These are phyloP conservation scores for Pristionchus entomophagus DNA, from an alignment of 2,888 invertebrate genomes.

Conservation along the genomic window DNA sequence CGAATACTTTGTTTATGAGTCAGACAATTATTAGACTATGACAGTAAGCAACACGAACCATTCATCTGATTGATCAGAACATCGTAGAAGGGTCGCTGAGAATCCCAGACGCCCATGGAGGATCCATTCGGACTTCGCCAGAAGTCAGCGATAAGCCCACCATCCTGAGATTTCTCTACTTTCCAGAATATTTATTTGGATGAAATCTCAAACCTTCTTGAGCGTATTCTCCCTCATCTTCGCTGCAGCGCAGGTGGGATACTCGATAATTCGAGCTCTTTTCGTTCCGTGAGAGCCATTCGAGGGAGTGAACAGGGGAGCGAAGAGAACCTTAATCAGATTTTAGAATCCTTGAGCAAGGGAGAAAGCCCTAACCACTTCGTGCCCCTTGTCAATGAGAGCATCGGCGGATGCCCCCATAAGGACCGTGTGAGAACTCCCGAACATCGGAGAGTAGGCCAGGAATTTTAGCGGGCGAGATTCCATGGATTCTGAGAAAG, in stretches of 20 bases:
- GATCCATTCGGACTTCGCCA: not conserved
- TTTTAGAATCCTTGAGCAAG: not conserved
- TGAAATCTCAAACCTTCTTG: not conserved
- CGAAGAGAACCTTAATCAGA: not conserved
- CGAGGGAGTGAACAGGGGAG: conserved; percentile 21
- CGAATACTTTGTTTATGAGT: too few species aligned
- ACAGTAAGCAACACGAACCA: not conserved
- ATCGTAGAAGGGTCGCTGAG: not conserved
- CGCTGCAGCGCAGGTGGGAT: not conserved
- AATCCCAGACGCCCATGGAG: not conserved
- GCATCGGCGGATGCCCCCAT: conserved; percentile 6
- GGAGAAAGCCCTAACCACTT: conserved; percentile 4
- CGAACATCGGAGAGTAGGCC: conserved; percentile 39
- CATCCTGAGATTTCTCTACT: not conserved
- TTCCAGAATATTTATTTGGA: not conserved
- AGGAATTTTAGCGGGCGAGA: not conserved
- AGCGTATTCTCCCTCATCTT: not conserved
- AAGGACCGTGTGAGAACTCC: not conserved
- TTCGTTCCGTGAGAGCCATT: conserved; percentile 39
- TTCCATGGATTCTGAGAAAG: not conserved
- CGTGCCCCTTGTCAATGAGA: conserved; percentile 10
- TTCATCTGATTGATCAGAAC: conserved; percentile 17
- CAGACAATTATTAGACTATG: not conserved
- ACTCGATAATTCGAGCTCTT: not conserved
- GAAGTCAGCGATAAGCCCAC: not conserved